phyloP scores from a whole-genome alignment of 2,888 invertebrate genomes.

The Heliconius erato region DNA sequence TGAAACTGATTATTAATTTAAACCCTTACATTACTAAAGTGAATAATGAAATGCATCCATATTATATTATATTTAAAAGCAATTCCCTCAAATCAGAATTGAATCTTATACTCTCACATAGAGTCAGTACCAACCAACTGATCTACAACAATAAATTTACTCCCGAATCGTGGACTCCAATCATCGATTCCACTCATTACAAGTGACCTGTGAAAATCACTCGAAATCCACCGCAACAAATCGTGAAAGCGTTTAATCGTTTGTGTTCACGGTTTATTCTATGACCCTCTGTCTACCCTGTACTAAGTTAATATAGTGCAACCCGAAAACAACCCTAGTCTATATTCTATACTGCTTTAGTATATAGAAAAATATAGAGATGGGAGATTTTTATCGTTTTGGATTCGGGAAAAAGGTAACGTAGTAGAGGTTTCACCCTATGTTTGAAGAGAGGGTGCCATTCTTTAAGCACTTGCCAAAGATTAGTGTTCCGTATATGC shows the following conservation, averaged over 20 bases:
- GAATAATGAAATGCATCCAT: no score
- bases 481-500: constrained; percentile 58
- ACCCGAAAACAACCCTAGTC: not conserved
- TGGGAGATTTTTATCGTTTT: constrained; percentile 8
- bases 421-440: constrained; percentile 52
- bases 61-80: not conserved
- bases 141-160: not conserved
- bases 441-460: constrained; percentile 55
- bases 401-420: constrained; percentile 3
- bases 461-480: constrained; percentile 56
- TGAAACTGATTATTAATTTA: no score
- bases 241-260: constrained; percentile 65
- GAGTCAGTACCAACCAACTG: not conserved
- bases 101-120: not conserved
- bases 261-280: constrained; percentile 55
- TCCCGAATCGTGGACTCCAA: not conserved
- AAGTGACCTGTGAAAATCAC: constrained; percentile 52
- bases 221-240: constrained; percentile 55
- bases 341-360: not conserved
- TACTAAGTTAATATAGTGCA: constrained; percentile 45
- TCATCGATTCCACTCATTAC: constrained; percentile 24
- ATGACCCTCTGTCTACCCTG: constrained; percentile 53
- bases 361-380: constrained; percentile 24
- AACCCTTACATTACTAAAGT: no score
- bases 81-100: not conserved